phyloP scores from a whole-genome alignment of 2,888 invertebrate genomes.

The Pollenia griseotomentosa region DNA sequence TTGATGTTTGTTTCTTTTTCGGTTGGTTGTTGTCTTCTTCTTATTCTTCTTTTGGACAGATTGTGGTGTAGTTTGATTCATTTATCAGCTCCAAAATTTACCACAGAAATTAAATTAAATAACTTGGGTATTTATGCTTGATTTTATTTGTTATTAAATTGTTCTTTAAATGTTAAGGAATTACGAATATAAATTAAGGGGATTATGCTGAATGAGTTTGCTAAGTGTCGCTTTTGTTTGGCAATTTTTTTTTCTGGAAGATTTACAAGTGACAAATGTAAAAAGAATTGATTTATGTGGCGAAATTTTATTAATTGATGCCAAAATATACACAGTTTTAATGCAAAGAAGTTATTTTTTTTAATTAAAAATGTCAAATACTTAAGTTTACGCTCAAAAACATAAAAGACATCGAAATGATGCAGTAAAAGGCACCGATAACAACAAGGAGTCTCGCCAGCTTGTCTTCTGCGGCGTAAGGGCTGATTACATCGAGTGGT shows the following conservation, averaged over 20 bases:
- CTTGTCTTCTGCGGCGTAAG: too few species aligned
- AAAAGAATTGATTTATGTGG: neutral
- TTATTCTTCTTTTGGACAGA: neutral
- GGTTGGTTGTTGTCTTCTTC: neutral
- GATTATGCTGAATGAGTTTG: conserved; percentile 20
- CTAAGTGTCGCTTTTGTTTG: neutral
- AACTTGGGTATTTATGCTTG: conserved; percentile 51
- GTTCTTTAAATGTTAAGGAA: conserved; percentile 53
- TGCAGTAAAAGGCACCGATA: too few species aligned
- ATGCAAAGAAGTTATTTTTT: too few species aligned
- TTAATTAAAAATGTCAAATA: too few species aligned
- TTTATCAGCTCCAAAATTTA: conserved; percentile 64
- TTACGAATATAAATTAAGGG: conserved; percentile 43
- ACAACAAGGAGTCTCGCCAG: too few species aligned
- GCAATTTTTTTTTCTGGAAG: neutral
- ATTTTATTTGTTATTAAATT: conserved; percentile 50
- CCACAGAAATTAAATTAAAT: conserved; percentile 67
- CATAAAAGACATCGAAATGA: too few species aligned
- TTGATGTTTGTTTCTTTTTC: conserved; percentile 21
- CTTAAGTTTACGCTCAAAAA: too few species aligned
- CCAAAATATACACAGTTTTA: too few species aligned
- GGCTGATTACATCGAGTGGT: too few species aligned
- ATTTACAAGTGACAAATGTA: conserved; percentile 7
- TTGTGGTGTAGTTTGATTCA: conserved; percentile 49
- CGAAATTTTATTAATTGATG: neutral